Base-by-base conservation (phyloP, 2,113 vertebrate species). In the Herpailurus yagouaroundi region DNA sequence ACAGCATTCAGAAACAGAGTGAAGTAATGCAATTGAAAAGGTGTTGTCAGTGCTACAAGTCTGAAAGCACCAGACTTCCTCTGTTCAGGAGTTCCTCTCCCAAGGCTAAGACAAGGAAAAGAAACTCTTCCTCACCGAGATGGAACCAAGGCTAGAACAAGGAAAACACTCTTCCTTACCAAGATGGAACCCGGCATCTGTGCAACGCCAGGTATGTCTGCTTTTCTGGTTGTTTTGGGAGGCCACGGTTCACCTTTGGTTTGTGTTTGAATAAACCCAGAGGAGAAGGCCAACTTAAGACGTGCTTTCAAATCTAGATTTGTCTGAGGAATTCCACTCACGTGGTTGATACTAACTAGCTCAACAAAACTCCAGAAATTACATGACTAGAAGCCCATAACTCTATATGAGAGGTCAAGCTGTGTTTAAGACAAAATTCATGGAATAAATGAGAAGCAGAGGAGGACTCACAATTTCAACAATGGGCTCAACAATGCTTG, bases 391-490 rank as follows among this genome's bases (percentile, higher is more conserved):
- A 60, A 11, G 33, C 16, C 41, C 45, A 11, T 48, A 36, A 64
- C 79, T 41, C 74, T 97, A 31, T 41, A 77, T 3, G 91, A 80
- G 89, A 97, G 97, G 85, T 73, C 80, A 85, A 89, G 36, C 29
- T 79, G 66, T 80, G 77, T 74, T 69, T 79, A 88, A 27, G 48
- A 80, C 38, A 87, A 92, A 77, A 80, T 84, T 94, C 85, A 60
- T 74, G 92, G 98, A 92, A 93, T 95, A 97, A 87, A 68, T 29
- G 84, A 97, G 91, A 80, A 97, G 79, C 45, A 85, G 57, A 82
- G 5, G 15, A n/a, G 13, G 3, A 36, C 33, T 1, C 16, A 9
- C 3, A 64, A 0, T 45, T 91, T 94, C 6, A 4, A 55, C 36
- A 41, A 6, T 27, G 13, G 83, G 3, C 23, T 84, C 19, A 48